Percentiles rank a stretch among this genome's conserved stretches.
Evolutionary conservation across 2,888 invertebrate species (phyloP).

Genomic region (Polylopha cassiicola): DNA sequence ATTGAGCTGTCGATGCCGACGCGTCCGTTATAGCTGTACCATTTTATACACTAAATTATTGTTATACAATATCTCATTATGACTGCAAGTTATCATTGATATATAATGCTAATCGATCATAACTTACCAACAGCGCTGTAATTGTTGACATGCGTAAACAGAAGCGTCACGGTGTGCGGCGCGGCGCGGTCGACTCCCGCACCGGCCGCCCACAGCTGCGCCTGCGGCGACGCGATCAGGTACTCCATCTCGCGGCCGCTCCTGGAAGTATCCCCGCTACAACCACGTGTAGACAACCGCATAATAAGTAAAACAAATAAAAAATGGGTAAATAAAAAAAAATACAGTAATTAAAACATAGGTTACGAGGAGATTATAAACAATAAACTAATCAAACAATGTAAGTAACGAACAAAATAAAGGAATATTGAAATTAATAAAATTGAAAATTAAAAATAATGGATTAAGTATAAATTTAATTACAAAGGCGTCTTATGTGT

Average conservation of each 20-base stretch:
- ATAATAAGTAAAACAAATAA: conserved; percentile 26
- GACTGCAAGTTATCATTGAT: too few relatives aligned
- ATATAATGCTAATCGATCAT: not conserved
- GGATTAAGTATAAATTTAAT: too few relatives aligned
- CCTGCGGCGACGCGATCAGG: conserved; percentile 78
- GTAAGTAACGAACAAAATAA: conserved; percentile 5
- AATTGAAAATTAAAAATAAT: too few relatives aligned
- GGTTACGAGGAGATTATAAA: conserved; percentile 5
- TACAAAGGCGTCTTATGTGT: too few relatives aligned
- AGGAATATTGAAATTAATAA: too few relatives aligned
- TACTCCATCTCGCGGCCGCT: conserved; percentile 82
- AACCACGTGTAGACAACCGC: conserved; percentile 29
- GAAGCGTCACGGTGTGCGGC: conserved; percentile 53
- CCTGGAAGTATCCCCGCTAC: conserved; percentile 64
- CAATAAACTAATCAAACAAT: conserved; percentile 18
- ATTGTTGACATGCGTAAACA: conserved; percentile 60
- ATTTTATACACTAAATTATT: too few relatives aligned
- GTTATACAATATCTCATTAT: too few relatives aligned
- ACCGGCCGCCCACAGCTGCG: conserved; percentile 52
- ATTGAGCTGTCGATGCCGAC: too few relatives aligned
- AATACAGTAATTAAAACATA: not conserved
- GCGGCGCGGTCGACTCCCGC: conserved; percentile 51
- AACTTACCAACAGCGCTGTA: conserved; percentile 60
- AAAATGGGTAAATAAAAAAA: conserved; percentile 18
- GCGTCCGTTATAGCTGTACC: not conserved